Conservation (phyloP, 2,888 invertebrate genomes). For the Watsonalla cultraria region DNA sequence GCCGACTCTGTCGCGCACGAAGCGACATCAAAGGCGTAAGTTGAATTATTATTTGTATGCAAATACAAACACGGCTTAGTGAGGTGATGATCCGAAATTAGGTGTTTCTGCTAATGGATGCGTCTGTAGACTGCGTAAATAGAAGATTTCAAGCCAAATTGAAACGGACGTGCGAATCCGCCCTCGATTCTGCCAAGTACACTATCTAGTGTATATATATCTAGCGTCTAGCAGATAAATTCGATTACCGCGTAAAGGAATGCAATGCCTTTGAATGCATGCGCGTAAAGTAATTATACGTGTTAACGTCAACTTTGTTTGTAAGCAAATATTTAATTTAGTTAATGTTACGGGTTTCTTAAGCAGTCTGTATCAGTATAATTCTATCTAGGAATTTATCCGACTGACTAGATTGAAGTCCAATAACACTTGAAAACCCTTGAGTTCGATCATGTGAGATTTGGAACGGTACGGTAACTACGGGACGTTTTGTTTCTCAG, state of each 20-base stretch:
- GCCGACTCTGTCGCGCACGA: constrained; percentile 70
- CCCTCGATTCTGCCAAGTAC: constrained; percentile 5
- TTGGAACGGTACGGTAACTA: too few species aligned
- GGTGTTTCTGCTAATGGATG: constrained; percentile 48
- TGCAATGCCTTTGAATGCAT: constrained; percentile 26
- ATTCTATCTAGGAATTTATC: too few species aligned
- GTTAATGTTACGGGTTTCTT: too few species aligned
- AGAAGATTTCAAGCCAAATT: constrained; percentile 15
- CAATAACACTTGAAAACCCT: too few species aligned
- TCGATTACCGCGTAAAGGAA: constrained; percentile 22
- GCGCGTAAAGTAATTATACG: too few species aligned
- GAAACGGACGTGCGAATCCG: constrained; percentile 14
- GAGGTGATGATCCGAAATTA: constrained; percentile 54
- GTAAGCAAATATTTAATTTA: too few species aligned
- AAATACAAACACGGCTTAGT: constrained; percentile 61
- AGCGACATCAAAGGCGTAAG: constrained; percentile 74
- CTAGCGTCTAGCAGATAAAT: constrained; percentile 14
- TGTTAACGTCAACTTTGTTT: too few species aligned
- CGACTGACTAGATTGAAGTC: too few species aligned
- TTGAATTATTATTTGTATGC: constrained; percentile 37
- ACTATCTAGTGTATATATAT: too few species aligned
- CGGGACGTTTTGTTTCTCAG: too few species aligned
- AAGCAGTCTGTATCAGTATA: too few species aligned
- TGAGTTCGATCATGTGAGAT: too few species aligned
- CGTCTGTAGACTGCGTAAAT: constrained; percentile 23